A percentile compares a stretch with the other conserved stretches of the same genome.
These are phyloP conservation scores for Pseudoatta argentina DNA, from an alignment of 1,140 invertebrate genomes.

Conservation along the genomic window DNA sequence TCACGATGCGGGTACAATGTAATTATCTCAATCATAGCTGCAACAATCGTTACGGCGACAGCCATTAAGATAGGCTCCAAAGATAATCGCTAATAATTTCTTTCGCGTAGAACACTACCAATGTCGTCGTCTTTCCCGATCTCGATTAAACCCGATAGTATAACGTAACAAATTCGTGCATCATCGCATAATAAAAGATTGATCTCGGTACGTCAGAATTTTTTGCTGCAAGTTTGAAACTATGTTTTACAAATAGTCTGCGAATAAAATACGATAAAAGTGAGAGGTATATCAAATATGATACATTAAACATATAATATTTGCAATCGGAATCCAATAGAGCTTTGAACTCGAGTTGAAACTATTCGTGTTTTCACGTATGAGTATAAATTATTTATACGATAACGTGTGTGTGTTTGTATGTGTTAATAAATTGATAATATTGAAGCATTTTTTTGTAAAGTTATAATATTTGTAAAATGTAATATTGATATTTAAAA, in stretches of 20 bases:
- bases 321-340: constrained; percentile 4
- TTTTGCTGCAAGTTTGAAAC: neutral
- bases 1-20: constrained; percentile 35
- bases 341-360: neutral
- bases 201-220: neutral
- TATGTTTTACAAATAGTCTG: neutral
- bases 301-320: neutral
- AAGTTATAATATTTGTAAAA: too few relatives aligned
- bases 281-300: neutral
- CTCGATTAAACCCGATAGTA: neutral
- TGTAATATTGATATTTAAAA: too few relatives aligned
- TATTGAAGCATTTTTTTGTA: too few relatives aligned
- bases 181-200: constrained; percentile 24
- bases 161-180: neutral
- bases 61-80: constrained; percentile 15
- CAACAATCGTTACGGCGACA: constrained; percentile 56
- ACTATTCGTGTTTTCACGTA: neutral
- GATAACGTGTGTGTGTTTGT: neutral
- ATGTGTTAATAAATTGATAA: neutral
- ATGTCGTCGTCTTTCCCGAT: constrained; percentile 10
- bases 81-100: constrained; percentile 61
- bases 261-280: constrained; percentile 4
- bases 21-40: constrained; percentile 62
- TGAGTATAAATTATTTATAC: neutral
- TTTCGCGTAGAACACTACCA: constrained; percentile 20